phyloP scores from a whole-genome alignment of 2,113 vertebrate species.

The Thunnus thynnus region DNA sequence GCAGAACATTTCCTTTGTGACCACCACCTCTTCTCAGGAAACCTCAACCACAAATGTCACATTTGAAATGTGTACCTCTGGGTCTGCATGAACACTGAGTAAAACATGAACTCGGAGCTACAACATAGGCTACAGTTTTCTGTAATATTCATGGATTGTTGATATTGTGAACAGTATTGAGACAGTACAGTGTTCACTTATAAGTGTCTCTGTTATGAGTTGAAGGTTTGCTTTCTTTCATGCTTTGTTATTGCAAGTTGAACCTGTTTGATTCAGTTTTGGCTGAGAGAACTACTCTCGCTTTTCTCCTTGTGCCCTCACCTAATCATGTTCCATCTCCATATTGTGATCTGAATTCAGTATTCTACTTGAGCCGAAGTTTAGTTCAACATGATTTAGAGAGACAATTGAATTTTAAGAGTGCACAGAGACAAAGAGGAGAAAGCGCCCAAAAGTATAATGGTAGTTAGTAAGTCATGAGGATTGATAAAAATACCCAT shows the following conservation, averaged over 20 bases:
- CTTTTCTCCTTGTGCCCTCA: neutral
- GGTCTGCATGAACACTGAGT: neutral
- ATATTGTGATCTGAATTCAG: neutral
- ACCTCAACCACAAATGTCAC: neutral
- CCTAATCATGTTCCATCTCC: neutral
- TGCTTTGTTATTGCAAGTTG: neutral
- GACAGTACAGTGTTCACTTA: neutral
- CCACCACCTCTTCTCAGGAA: neutral
- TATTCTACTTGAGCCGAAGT: slow-evolving; percentile 8
- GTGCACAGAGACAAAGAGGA: neutral
- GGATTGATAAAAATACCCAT: neutral
- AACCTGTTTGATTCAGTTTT: neutral
- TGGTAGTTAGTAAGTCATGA: neutral
- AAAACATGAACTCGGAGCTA: neutral
- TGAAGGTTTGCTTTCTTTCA: neutral
- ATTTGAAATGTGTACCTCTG: neutral
- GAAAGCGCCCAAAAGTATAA: neutral
- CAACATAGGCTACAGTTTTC: neutral
- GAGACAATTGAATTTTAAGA: too few relatives aligned
- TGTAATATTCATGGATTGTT: neutral
- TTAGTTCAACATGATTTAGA: neutral
- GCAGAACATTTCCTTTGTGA: neutral
- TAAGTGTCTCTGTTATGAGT: neutral
- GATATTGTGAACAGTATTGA: neutral
- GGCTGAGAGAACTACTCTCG: neutral